Evolutionary conservation across 2,888 invertebrate species (phyloP).

Genomic region (Candidula unifasciata): DNA sequence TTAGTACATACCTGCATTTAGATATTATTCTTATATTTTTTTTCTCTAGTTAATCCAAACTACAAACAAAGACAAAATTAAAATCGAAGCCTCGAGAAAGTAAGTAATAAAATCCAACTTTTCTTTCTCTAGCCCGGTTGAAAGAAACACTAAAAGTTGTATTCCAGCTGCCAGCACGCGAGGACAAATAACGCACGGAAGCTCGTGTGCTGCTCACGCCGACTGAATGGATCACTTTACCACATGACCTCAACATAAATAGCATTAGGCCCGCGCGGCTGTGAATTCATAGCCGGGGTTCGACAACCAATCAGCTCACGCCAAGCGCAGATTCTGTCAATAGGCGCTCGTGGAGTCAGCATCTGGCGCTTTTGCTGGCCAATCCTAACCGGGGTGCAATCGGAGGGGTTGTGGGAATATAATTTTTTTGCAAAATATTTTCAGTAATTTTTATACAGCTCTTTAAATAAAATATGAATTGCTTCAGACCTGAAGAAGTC

Average conservation of each 20-base stretch:
- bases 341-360: slow-evolving; percentile 50
- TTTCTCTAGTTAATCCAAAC: slow-evolving; percentile 41
- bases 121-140: slow-evolving; percentile 21
- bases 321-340: slow-evolving; percentile 54
- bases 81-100: slow-evolving; percentile 29
- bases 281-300: slow-evolving; percentile 58
- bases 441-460: background rate
- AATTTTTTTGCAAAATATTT: background rate
- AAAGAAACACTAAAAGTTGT: slow-evolving; percentile 35
- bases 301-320: slow-evolving; percentile 58
- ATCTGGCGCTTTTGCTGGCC: slow-evolving; percentile 53
- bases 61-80: slow-evolving; percentile 47
- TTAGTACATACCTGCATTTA: slow-evolving; percentile 61
- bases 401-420: background rate
- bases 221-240: slow-evolving; percentile 56
- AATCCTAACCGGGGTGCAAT: slow-evolving; percentile 47
- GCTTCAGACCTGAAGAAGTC: background rate
- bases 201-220: slow-evolving; percentile 38
- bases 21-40: slow-evolving; percentile 41
- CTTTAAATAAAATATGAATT: slow-evolving; percentile 34
- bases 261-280: slow-evolving; percentile 56
- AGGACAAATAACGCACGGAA: slow-evolving; percentile 30
- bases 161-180: slow-evolving; percentile 44
- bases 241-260: slow-evolving; percentile 64
- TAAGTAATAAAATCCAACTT: slow-evolving; percentile 47